A percentile compares a stretch with the other conserved stretches of the same genome.
Evolutionary conservation across 2,888 invertebrate genomes (phyloP).

Genomic region (Hipparchia sbordonii): DNA sequence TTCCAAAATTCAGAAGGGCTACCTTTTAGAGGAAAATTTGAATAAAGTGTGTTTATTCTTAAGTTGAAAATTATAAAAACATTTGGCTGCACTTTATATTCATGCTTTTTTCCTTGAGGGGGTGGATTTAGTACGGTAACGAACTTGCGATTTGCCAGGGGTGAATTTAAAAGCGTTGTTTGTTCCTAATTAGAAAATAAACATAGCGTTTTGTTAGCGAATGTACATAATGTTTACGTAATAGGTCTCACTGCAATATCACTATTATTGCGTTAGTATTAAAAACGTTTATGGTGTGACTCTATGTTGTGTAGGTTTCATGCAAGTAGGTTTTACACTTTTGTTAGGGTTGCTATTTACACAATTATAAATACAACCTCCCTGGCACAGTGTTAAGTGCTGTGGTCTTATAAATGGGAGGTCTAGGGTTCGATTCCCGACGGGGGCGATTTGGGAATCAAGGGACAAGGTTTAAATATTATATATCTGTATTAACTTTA

Average conservation of each 20-base stretch:
- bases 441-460: no score
- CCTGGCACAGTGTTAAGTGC: no score
- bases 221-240: conserved; percentile 22
- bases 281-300: conserved; percentile 7
- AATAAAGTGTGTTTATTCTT: conserved; percentile 1
- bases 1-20: no score
- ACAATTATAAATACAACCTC: not conserved
- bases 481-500: no score
- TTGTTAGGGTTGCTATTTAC: conserved; percentile 13
- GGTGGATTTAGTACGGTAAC: conserved; percentile 19
- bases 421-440: no score
- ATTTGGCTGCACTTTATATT: conserved; percentile 10
- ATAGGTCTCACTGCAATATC: conserved; percentile 14
- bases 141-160: conserved; percentile 23
- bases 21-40: not conserved
- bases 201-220: conserved; percentile 31
- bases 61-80: not conserved
- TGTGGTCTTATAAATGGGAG: no score
- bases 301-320: not conserved
- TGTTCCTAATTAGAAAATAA: conserved; percentile 36
- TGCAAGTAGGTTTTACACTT: conserved; percentile 14
- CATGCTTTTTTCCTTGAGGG: conserved; percentile 24
- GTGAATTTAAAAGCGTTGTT: conserved; percentile 34
- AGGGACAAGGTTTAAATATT: no score
- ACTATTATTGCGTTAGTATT: conserved; percentile 1